Conservation (phyloP, 2,797 vertebrate species). For the Fratercula arctica region DNA sequence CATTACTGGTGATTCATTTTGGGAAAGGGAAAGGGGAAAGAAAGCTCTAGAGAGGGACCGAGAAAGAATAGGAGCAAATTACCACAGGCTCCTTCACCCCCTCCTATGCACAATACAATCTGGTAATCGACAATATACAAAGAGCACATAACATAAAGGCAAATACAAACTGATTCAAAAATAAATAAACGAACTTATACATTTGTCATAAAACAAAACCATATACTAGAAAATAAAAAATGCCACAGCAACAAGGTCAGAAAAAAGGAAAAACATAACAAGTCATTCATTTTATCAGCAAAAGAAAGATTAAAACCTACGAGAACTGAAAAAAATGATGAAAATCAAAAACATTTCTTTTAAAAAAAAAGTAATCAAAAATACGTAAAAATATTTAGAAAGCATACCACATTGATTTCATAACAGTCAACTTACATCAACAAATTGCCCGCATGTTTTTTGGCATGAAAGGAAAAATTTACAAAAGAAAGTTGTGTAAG, state of each 20-base stretch:
- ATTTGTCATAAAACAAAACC: conserved; percentile 43
- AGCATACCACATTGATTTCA: conserved; percentile 90
- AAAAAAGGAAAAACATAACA: conserved; percentile 79
- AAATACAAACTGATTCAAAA: conserved; percentile 65
- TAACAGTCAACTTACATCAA: conserved; percentile 99
- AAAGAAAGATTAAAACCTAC: conserved; percentile 69
- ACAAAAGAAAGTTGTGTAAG: conserved; percentile 99
- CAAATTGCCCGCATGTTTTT: conserved; percentile 99
- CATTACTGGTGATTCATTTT: background rate
- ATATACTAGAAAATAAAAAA: conserved; percentile 72
- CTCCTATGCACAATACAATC: conserved; percentile 32
- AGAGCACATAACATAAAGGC: conserved; percentile 60
- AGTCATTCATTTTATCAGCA: conserved; percentile 80
- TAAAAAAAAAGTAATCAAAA: conserved; percentile 69
- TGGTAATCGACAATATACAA: conserved; percentile 48
- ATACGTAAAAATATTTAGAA: conserved; percentile 84
- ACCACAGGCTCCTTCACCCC: background rate
- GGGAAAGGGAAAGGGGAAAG: background rate
- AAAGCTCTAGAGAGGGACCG: background rate
- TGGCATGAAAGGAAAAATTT: conserved; percentile 99
- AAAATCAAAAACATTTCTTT: conserved; percentile 64
- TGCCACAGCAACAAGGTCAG: conserved; percentile 58
- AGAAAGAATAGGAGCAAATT: conserved; percentile 2
- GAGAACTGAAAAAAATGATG: conserved; percentile 63
- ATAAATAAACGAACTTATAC: conserved; percentile 43